Conservation (phyloP, 1,140 invertebrate genomes). For the Drosophila dunni region DNA sequence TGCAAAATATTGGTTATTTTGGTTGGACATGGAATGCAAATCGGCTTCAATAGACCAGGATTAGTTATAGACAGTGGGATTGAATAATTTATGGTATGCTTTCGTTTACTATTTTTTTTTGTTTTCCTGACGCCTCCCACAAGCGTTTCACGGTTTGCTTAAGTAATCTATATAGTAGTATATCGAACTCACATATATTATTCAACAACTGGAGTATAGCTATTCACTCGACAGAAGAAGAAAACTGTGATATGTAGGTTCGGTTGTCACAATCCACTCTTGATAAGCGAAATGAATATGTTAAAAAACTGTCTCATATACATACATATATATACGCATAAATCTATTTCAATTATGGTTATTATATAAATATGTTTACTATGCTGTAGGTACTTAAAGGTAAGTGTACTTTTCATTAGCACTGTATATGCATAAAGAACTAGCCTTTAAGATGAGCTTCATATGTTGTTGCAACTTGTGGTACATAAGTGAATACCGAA, state of each 20-base stretch:
- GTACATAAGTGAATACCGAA: constrained; percentile 13
- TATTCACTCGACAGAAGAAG: no score
- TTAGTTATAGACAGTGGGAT: constrained; percentile 5
- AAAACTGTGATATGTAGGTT: no score
- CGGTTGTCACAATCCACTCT: no score
- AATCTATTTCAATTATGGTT: neutral
- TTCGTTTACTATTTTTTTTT: constrained; percentile 20
- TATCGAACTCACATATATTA: constrained; percentile 18
- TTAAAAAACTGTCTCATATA: neutral
- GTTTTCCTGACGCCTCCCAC: constrained; percentile 1
- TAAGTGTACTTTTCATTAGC: neutral
- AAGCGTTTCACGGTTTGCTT: constrained; percentile 1
- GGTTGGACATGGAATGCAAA: constrained; percentile 11
- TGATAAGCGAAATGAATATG: no score
- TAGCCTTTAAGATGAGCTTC: constrained; percentile 16
- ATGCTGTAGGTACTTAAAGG: constrained; percentile 1
- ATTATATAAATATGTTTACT: neutral
- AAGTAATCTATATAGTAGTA: constrained; percentile 2
- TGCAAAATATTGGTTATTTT: constrained; percentile 39
- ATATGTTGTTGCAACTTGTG: constrained; percentile 17
- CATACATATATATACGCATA: neutral
- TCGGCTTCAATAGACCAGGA: neutral
- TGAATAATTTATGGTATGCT: constrained; percentile 9
- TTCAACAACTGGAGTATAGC: neutral
- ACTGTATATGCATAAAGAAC: constrained; percentile 2